A percentile compares a stretch with the other conserved stretches of the same genome.
Evolutionary conservation across 2,888 invertebrate species (phyloP).

Genomic region (Saturnia pavonia): DNA sequence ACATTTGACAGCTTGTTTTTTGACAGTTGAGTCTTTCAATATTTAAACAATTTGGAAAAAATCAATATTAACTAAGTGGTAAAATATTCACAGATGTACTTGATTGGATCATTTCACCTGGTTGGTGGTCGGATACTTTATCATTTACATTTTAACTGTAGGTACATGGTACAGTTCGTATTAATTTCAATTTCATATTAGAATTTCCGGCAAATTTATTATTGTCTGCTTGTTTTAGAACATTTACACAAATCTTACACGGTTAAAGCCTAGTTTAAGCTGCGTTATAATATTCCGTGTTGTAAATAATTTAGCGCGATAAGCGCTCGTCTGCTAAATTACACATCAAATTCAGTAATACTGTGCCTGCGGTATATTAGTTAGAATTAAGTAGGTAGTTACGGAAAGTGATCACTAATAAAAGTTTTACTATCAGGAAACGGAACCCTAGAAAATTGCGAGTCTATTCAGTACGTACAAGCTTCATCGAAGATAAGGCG

Average conservation of each 20-base stretch:
- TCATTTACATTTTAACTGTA: too few species aligned
- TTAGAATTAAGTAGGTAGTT: not conserved
- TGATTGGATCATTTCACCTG: too few species aligned
- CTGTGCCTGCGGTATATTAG: not conserved
- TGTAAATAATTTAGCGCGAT: not conserved
- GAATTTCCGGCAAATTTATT: not conserved
- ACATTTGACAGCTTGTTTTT: too few species aligned
- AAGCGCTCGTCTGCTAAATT: not conserved
- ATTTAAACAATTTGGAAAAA: too few species aligned
- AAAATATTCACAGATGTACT: too few species aligned
- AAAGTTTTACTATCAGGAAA: slow-evolving; percentile 7
- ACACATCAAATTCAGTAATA: not conserved
- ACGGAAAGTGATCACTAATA: not conserved
- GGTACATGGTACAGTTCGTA: too few species aligned
- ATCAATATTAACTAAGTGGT: too few species aligned
- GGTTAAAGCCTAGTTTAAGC: not conserved
- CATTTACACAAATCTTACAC: not conserved
- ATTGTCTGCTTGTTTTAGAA: not conserved
- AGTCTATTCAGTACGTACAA: slow-evolving; percentile 30
- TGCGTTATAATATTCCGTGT: not conserved
- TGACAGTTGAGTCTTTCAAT: too few species aligned
- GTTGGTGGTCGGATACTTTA: too few species aligned
- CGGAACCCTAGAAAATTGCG: slow-evolving; percentile 38
- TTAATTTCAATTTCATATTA: not conserved
- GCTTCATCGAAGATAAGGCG: slow-evolving; percentile 34